phyloP scores from a whole-genome alignment of 2,888 invertebrate genomes.

The Ormyrus nitidulus region DNA sequence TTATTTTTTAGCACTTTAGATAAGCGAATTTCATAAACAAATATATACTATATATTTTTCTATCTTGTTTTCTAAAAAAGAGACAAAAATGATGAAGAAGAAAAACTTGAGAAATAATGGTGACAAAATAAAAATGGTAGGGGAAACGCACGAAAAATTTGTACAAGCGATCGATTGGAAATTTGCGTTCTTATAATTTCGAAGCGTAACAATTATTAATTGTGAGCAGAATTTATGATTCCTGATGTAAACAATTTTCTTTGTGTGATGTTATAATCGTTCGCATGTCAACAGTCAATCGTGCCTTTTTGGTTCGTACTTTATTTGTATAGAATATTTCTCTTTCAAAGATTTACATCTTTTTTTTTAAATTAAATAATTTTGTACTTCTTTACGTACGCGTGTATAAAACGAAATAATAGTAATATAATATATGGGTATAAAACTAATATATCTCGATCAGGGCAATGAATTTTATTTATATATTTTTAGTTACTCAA shows the following conservation, averaged over 20 bases:
- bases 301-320: conserved; percentile 33
- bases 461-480: conserved; percentile 7
- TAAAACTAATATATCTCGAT: background rate
- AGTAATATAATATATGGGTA: no score
- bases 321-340: conserved; percentile 6
- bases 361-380: conserved; percentile 2
- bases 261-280: conserved; percentile 25
- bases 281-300: conserved; percentile 26
- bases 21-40: conserved; percentile 31
- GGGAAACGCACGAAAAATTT: background rate
- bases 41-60: conserved; percentile 48
- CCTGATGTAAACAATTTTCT: background rate
- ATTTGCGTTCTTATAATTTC: conserved; percentile 7
- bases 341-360: conserved; percentile 13
- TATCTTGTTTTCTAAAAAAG: conserved; percentile 52
- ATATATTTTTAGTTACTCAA: background rate
- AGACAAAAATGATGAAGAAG: background rate
- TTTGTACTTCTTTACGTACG: conserved; percentile 26
- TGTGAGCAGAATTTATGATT: background rate
- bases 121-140: background rate
- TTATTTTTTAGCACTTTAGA: conserved; percentile 42
- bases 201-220: conserved; percentile 33
- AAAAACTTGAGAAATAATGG: background rate
- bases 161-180: conserved; percentile 36
- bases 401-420: conserved; percentile 18